phyloP scores from a whole-genome alignment of 23 tunicate species.

The Trididemnum clinides region DNA sequence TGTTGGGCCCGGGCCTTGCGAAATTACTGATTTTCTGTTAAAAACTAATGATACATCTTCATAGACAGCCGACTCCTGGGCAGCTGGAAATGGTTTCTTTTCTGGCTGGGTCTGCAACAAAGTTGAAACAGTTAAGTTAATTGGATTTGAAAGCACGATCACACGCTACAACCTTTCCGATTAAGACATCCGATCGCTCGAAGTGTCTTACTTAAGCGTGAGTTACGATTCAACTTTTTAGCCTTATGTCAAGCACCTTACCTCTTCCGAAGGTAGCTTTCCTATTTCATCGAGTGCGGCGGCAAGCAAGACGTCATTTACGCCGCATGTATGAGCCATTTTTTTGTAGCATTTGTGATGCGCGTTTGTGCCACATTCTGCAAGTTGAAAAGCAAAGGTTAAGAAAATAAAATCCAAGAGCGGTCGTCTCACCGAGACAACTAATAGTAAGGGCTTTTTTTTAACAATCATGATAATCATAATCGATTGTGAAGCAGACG shows the following conservation, averaged over 20 bases:
- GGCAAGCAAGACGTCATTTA: conserved; percentile 87
- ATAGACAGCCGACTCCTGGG: conserved; percentile 68
- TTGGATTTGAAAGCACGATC: too few species aligned
- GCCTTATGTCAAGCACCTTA: too few species aligned
- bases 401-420: too few species aligned
- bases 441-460: too few species aligned
- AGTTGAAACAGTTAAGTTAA: too few species aligned
- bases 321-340: conserved; percentile 98
- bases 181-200: too few species aligned
- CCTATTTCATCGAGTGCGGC: conserved; percentile 84
- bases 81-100: background rate
- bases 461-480: too few species aligned
- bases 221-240: too few species aligned
- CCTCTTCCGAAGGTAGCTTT: conserved; percentile 82
- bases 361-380: conserved; percentile 88
- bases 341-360: conserved; percentile 96
- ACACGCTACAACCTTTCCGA: too few species aligned
- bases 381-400: background rate
- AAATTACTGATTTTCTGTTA: background rate
- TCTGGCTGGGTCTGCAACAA: conserved; percentile 29
- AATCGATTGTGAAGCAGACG: too few species aligned
- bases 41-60: conserved; percentile 46
- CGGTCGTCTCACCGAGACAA: too few species aligned
- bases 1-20: conserved; percentile 43
- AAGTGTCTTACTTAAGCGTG: too few species aligned